Conservation (phyloP, 2,113 vertebrate genomes). For the Anser cygnoides region DNA sequence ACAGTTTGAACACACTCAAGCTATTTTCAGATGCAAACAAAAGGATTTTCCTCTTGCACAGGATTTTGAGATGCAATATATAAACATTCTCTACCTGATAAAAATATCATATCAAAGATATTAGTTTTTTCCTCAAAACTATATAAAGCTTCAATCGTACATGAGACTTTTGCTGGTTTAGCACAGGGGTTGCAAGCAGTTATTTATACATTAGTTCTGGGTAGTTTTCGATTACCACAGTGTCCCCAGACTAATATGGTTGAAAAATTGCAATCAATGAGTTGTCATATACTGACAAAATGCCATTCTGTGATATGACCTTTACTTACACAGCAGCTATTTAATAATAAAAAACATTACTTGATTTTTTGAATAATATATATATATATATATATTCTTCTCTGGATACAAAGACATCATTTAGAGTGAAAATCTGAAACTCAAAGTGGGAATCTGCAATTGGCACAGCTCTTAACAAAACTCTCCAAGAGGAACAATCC, state of each 20-base stretch:
- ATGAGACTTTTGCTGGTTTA: conserved; percentile 41
- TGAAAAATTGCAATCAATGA: conserved; percentile 80
- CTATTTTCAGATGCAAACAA: conserved; percentile 57
- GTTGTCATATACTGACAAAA: conserved; percentile 75
- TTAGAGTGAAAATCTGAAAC: background rate
- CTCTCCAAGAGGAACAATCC: background rate
- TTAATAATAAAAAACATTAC: conserved; percentile 60
- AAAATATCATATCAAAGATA: background rate
- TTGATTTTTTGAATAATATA: conserved; percentile 62
- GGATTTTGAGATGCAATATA: background rate
- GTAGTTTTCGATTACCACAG: conserved; percentile 79
- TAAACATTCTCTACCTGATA: background rate
- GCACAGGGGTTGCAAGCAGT: conserved; percentile 67
- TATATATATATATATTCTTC: background rate
- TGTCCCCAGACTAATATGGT: conserved; percentile 77
- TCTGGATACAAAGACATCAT: conserved; percentile 29
- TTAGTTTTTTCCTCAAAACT: background rate
- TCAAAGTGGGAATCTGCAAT: background rate
- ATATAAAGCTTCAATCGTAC: conserved; percentile 11
- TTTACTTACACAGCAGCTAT: conserved; percentile 68
- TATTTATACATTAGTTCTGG: conserved; percentile 84
- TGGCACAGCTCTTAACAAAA: background rate
- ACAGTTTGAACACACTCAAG: conserved; percentile 11
- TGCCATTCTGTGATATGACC: conserved; percentile 76
- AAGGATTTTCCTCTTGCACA: conserved; percentile 29